Base-by-base conservation (phyloP, 2,113 vertebrate genomes). In the Dunckerocampus dactyliophorus region DNA sequence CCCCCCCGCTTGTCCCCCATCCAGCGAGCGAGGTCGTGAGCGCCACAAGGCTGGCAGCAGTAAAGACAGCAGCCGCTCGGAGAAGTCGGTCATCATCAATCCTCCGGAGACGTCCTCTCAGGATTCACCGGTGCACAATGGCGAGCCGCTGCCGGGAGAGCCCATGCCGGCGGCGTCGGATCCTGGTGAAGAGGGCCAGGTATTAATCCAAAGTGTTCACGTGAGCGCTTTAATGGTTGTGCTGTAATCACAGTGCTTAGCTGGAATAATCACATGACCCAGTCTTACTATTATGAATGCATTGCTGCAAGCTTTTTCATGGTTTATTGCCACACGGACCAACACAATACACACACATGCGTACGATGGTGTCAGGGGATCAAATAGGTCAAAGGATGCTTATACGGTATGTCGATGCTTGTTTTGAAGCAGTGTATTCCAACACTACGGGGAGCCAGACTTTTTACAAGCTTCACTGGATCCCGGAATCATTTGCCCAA, bases 41-140 rank as follows among this genome's bases (percentile, higher is more conserved):
- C 92, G 93, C 62, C 93, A 95, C 85, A 96, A 94, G 87, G 90
- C 91, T 0, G 89, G 93, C 49, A 92, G 83, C 89, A 86, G 85
- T 28, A 95, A 95, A 84, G 94, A 95, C 59, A 92, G 93, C 84
- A 92, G 88, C 54, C 92, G 92, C 15, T 94, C 93, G 0, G 94
- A 95, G 88, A 93, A 93, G 66, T 95, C 95, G 0, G 94, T 96
- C 62, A 92, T 93, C 22, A 95, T 96, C 76, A 94, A 96, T 67
- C 88, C 93, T 0, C 93, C 94, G 2, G 90, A 93, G 6, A 90
- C 90, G 2, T 82, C 88, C 3, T 82, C 88, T 19, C 86, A 88
- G 54, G 79, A 83, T 1, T 87, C 86, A 20, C 88, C 86, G 0
- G 72, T 85, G 24, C 86, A 86, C 67, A 89, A 88, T 1, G 83